Evolutionary conservation across 2,888 invertebrate species (phyloP), one percentile per base, ranked within the genome.

Genomic region (Quadroppia sp.): DNA sequence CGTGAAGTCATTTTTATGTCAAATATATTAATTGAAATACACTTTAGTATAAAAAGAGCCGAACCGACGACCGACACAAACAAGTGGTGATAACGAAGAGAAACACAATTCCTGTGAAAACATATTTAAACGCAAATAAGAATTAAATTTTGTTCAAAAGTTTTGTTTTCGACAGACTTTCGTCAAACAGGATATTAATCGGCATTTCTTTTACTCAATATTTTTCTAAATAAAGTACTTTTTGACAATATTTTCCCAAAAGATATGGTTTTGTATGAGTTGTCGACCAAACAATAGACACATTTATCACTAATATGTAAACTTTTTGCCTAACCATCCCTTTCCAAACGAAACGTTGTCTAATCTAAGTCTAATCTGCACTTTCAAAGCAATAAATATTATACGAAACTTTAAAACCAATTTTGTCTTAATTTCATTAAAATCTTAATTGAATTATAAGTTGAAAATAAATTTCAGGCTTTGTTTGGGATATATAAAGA

Each of bases 361-460:
- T n/a, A n/a, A n/a, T n/a, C n/a, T n/a, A n/a, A n/a, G n/a, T n/a
- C n/a, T n/a, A n/a, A n/a, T n/a, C n/a, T n/a, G n/a, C n/a, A n/a
- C n/a, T 23, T 53, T 23, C 25, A 53, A 53, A 23, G 53, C n/a
- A n/a, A n/a, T n/a, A n/a, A n/a, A n/a, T n/a, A n/a, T n/a, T n/a
- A n/a, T n/a, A n/a, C n/a, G n/a, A n/a, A n/a, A n/a, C n/a, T n/a
- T n/a, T n/a, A n/a, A n/a, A n/a, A n/a, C n/a, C n/a, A n/a, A n/a
- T n/a, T n/a, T n/a, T n/a, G n/a, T n/a, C n/a, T n/a, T 45, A 13
- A 53, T 53, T 23, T 17, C 11, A 53, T 23, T 20, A 9, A n/a
- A 53, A 20, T 11, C n/a, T 30, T 59, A 59, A 59, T 59, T 59
- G 56, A 59, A 59, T 59, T 28, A 59, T 48, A 48, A n/a, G 48